These are phyloP conservation scores for Thalpophila matura DNA, from an alignment of 2,888 invertebrate species.

Conservation along the genomic window DNA sequence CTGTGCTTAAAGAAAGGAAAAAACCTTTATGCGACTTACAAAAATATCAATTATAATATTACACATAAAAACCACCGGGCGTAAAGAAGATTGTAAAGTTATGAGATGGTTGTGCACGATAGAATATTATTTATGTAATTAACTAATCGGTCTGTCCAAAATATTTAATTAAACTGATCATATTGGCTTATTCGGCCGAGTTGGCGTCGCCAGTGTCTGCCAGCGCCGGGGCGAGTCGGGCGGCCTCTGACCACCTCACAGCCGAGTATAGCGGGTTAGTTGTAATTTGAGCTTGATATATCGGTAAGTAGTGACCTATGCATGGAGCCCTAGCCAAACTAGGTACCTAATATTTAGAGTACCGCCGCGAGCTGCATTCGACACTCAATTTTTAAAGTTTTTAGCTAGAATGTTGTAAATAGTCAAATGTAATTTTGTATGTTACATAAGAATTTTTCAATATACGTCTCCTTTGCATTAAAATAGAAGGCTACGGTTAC, in stretches of 20 bases:
- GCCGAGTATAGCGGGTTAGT: conserved; percentile 65
- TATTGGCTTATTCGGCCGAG: conserved; percentile 75
- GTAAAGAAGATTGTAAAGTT: conserved; percentile 76
- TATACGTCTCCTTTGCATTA: conserved; percentile 88
- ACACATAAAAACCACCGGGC: conserved; percentile 60
- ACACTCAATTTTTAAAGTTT: conserved; percentile 77
- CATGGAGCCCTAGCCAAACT: conserved; percentile 85
- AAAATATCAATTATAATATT: conserved; percentile 34
- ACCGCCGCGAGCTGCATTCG: conserved; percentile 77
- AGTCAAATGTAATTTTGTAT: conserved; percentile 89
- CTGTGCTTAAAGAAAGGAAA: conserved; percentile 24
- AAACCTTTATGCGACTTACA: conserved; percentile 19
- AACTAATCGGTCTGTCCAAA: conserved; percentile 87
- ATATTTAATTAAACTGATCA: conserved; percentile 65
- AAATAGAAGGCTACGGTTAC: conserved; percentile 86
- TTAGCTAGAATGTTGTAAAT: conserved; percentile 89
- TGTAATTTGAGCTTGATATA: conserved; percentile 80
- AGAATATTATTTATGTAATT: conserved; percentile 81
- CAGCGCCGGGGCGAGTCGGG: conserved; percentile 52
- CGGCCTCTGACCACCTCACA: conserved; percentile 52
- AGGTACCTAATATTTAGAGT: conserved; percentile 83
- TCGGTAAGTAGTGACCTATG: conserved; percentile 81
- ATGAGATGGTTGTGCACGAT: conserved; percentile 90
- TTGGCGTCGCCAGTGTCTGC: conserved; percentile 64
- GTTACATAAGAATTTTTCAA: conserved; percentile 87